phyloP scores from a whole-genome alignment of 2,888 invertebrate species.

The Vannuccia rotundouncinata region DNA sequence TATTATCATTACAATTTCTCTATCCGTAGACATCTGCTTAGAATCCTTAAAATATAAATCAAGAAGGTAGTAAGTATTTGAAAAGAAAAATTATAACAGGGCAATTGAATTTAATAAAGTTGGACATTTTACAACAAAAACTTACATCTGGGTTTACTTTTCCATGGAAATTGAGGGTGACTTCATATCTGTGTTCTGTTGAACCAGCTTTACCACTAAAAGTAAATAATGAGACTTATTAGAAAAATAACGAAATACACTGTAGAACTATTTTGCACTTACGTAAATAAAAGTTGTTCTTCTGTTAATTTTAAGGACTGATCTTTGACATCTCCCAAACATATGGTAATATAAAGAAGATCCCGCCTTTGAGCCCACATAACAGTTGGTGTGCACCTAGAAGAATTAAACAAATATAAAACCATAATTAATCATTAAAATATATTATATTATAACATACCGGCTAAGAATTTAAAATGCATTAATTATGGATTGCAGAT shows the following conservation, averaged over 20 bases:
- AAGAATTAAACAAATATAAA: no score
- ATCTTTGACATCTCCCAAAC: constrained; percentile 29
- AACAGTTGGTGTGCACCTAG: constrained; percentile 8
- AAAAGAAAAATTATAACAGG: background rate
- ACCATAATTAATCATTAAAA: no score
- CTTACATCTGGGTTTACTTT: constrained; percentile 63
- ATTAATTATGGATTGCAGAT: no score
- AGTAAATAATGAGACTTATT: constrained; percentile 39
- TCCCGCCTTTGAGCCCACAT: constrained; percentile 35
- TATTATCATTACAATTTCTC: constrained; percentile 60
- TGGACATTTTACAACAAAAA: constrained; percentile 15
- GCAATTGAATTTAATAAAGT: constrained; percentile 19
- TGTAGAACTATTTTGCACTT: constrained; percentile 40
- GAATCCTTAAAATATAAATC: constrained; percentile 58
- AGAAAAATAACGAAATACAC: background rate
- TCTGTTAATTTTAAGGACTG: constrained; percentile 69
- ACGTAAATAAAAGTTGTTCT: constrained; percentile 67
- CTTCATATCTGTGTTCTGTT: constrained; percentile 76
- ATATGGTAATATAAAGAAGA: constrained; percentile 25
- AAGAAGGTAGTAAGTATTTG: no score
- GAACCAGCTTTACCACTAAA: constrained; percentile 70
- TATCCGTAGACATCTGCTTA: constrained; percentile 57
- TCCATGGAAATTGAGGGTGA: constrained; percentile 75
- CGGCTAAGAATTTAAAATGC: no score
- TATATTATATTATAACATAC: no score